Conservation (phyloP, 92 coral and sea anemone species). For the Porites cylindrica region DNA sequence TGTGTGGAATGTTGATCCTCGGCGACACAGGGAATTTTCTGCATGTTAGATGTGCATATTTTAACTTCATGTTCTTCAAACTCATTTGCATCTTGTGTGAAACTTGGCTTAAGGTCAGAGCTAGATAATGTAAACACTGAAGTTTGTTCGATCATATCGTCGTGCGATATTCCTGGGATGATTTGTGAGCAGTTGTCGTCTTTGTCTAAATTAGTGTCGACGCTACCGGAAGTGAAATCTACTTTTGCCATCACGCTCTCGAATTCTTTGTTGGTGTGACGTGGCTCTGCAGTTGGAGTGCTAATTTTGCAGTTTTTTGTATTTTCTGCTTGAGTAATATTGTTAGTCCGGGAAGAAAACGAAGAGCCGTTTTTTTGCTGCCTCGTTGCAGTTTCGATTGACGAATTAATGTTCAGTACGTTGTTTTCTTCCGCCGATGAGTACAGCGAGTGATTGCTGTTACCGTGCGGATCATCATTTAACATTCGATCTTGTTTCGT, state of each 20-base stretch:
- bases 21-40: conserved; percentile 5
- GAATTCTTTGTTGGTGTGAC: neutral
- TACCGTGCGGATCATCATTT: neutral
- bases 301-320: conserved; percentile 5
- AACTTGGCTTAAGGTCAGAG: conserved; percentile 35
- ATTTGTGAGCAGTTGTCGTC: neutral
- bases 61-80: neutral
- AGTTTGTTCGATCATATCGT: conserved; percentile 18
- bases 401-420: neutral
- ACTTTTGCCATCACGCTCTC: conserved; percentile 18
- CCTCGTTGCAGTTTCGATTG: neutral
- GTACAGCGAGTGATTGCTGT: conserved; percentile 7
- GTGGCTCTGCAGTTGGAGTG: too few species aligned
- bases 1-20: conserved; percentile 43
- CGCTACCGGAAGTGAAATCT: conserved; percentile 40
- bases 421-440: conserved; percentile 1
- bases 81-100: conserved; percentile 49
- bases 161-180: neutral
- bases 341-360: neutral
- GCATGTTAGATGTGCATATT: conserved; percentile 25
- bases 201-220: neutral
- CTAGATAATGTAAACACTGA: conserved; percentile 19
- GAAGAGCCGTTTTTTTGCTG: conserved; percentile 2
- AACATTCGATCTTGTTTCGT: conserved; percentile 4
- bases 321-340: neutral